These are phyloP conservation scores for Ceyx melanurus DNA, from an alignment of 2,113 vertebrate species.

Conservation along the genomic window DNA sequence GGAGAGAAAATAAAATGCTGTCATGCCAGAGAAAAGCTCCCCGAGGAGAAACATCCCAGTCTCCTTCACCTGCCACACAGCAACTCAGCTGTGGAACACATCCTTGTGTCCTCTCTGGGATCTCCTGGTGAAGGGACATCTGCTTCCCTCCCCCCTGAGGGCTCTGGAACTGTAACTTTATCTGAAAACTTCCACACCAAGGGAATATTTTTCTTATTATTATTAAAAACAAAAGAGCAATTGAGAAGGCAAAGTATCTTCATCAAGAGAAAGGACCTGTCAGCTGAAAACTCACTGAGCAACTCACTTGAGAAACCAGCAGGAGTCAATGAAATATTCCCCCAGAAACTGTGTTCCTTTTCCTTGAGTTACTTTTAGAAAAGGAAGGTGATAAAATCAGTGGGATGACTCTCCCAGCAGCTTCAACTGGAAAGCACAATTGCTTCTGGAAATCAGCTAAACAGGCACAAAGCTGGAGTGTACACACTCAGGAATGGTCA, in stretches of 20 bases:
- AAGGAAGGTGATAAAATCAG: background rate
- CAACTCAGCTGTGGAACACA: background rate
- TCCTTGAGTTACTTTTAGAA: background rate
- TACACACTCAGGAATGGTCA: background rate
- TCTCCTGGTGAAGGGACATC: background rate
- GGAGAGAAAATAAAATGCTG: constrained; percentile 30
- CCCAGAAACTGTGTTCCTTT: background rate
- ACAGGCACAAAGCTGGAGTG: background rate
- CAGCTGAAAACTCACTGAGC: background rate
- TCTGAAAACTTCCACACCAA: background rate
- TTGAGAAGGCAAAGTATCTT: background rate
- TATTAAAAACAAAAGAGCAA: background rate
- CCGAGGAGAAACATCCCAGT: background rate
- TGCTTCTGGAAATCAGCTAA: background rate
- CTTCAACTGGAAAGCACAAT: background rate
- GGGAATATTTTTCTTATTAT: background rate
- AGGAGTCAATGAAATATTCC: background rate
- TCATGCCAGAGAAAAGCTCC: background rate
- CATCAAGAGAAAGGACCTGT: background rate
- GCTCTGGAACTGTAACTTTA: background rate
- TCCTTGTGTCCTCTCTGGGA: background rate
- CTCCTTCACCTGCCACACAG: background rate
- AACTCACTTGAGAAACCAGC: background rate
- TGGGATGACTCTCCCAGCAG: background rate
- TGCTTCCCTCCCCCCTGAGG: background rate